Evolutionary conservation across 2,888 invertebrate species (phyloP).

Genomic region (Sinelater perroti): DNA sequence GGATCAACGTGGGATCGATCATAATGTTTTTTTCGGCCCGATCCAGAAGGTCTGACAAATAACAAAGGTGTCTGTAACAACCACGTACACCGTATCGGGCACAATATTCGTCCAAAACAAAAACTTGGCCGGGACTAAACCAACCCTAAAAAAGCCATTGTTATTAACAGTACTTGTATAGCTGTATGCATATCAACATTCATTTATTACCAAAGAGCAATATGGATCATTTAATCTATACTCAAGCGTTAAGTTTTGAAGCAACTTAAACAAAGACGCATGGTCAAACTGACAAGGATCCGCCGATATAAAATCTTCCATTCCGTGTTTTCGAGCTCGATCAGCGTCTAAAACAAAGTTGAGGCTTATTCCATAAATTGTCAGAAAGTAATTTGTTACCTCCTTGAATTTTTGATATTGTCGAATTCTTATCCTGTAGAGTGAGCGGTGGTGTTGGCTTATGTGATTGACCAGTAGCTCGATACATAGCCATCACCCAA

Average conservation of each 20-base stretch:
- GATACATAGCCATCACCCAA: constrained; percentile 99
- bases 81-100: constrained; percentile 97
- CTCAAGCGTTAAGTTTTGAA: constrained; percentile 93
- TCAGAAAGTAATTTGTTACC: constrained; percentile 67
- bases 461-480: constrained; percentile 99
- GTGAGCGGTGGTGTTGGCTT: constrained; percentile 94
- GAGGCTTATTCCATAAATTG: too few species aligned
- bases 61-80: constrained; percentile 96
- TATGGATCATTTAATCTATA: constrained; percentile 98
- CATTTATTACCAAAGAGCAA: constrained; percentile 86
- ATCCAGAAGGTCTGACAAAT: constrained; percentile 93
- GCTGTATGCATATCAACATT: neutral
- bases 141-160: constrained; percentile 78
- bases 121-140: constrained; percentile 99
- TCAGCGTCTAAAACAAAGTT: constrained; percentile 80
- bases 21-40: constrained; percentile 91
- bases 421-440: constrained; percentile 82
- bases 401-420: constrained; percentile 89
- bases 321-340: constrained; percentile 96
- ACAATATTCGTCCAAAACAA: constrained; percentile 97
- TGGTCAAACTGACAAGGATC: constrained; percentile 98
- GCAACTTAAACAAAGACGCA: constrained; percentile 87
- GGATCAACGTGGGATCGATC: constrained; percentile 98
- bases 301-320: constrained; percentile 99
- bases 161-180: neutral